These are phyloP conservation scores for Dysdera silvatica DNA, from an alignment of 1,140 invertebrate species.

Conservation along the genomic window DNA sequence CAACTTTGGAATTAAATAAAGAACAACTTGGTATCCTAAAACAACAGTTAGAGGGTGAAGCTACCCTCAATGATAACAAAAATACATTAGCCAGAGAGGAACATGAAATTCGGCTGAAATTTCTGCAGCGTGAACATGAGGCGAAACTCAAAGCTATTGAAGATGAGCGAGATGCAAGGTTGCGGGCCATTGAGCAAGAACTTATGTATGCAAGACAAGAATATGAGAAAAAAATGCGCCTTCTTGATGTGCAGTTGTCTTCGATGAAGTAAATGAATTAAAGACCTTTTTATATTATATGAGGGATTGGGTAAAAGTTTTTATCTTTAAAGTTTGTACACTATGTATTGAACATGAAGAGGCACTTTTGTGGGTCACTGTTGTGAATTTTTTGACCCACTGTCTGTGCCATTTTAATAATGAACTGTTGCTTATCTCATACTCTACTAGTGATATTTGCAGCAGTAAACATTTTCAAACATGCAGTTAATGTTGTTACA, in stretches of 20 bases:
- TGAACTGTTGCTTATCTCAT: too few relatives aligned
- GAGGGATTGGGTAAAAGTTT: too few relatives aligned
- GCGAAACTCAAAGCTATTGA: conserved; percentile 20
- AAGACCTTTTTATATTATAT: too few relatives aligned
- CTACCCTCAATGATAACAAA: conserved; percentile 15
- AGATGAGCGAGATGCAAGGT: conserved; percentile 19
- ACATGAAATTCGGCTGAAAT: conserved; percentile 17
- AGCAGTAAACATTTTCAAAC: too few relatives aligned
- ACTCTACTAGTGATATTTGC: too few relatives aligned
- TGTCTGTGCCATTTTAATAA: too few relatives aligned
- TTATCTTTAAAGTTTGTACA: too few relatives aligned
- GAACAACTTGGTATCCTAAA: conserved; percentile 15
- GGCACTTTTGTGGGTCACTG: too few relatives aligned
- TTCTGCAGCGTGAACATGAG: conserved; percentile 23
- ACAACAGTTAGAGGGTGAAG: conserved; percentile 21
- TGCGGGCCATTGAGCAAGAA: conserved; percentile 26
- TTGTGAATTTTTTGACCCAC: too few relatives aligned
- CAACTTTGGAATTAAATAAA: conserved; percentile 22
- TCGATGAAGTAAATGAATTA: conserved; percentile 27
- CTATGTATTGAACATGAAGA: too few relatives aligned
- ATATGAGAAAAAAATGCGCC: conserved; percentile 25
- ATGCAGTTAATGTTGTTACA: too few relatives aligned
- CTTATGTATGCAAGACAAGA: conserved; percentile 20
- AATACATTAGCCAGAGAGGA: conserved; percentile 15
- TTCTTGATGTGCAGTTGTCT: conserved; percentile 23